A percentile compares a stretch with the other conserved stretches of the same genome.
Conservation (phyloP, 92 coral and sea anemone genomes). For the Hydrozoanthus gracilis region DNA sequence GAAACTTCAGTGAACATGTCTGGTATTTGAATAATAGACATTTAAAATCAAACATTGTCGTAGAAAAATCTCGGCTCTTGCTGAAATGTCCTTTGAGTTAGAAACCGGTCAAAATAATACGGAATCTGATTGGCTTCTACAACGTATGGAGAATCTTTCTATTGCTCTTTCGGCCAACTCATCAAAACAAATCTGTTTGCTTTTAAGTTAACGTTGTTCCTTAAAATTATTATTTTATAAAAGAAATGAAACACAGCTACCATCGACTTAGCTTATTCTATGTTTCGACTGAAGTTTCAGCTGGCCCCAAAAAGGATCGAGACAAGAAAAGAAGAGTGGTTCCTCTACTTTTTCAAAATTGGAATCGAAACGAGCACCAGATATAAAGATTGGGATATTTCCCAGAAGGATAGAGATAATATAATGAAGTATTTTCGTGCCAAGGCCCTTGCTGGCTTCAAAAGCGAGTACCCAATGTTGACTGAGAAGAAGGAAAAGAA, state of each 20-base stretch:
- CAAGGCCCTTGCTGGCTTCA: conserved; percentile 49
- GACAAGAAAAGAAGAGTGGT: background rate
- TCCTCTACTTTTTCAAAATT: conserved; percentile 8
- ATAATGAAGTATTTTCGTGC: conserved; percentile 40
- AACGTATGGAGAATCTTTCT: too few relatives aligned
- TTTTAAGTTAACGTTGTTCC: conserved; percentile 30
- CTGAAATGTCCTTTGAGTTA: too few relatives aligned
- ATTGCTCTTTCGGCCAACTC: too few relatives aligned
- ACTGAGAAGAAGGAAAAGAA: background rate
- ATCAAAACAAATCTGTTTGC: background rate
- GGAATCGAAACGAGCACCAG: conserved; percentile 22
- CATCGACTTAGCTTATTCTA: conserved; percentile 58
- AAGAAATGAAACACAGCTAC: conserved; percentile 30
- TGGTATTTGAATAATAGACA: too few relatives aligned
- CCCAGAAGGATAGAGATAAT: conserved; percentile 40
- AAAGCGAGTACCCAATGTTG: conserved; percentile 28
- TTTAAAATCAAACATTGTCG: too few relatives aligned
- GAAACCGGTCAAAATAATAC: too few relatives aligned
- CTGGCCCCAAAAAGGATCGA: conserved; percentile 50
- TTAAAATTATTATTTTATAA: conserved; percentile 29
- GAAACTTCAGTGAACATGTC: too few relatives aligned
- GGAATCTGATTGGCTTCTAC: too few relatives aligned
- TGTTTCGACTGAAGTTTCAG: conserved; percentile 57
- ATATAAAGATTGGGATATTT: conserved; percentile 42
- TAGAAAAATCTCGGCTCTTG: too few relatives aligned